Evolutionary conservation across 2,888 invertebrate species (phyloP).

Genomic region (Rambutsinella grinnellia): DNA sequence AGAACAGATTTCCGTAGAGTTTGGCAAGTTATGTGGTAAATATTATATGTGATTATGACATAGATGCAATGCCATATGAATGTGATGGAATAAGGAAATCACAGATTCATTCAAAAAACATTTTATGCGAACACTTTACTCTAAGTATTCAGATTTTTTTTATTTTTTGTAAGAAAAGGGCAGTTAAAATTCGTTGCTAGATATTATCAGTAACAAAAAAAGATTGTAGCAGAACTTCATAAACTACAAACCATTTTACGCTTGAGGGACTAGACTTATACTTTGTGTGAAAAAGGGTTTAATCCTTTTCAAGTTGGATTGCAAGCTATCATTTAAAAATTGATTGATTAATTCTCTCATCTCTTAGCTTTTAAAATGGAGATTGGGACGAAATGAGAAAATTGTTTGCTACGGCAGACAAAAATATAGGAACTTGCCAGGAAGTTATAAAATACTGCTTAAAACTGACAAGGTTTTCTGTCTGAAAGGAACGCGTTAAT

Average conservation of each 20-base stretch:
- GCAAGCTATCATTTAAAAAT: constrained; percentile 10
- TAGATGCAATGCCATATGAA: too few relatives aligned
- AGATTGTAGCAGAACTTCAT: constrained; percentile 37
- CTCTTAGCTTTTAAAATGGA: neutral
- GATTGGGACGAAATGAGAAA: constrained; percentile 4
- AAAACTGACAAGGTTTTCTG: too few relatives aligned
- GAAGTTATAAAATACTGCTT: too few relatives aligned
- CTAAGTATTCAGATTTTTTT: neutral
- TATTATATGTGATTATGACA: too few relatives aligned
- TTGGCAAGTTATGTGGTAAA: too few relatives aligned
- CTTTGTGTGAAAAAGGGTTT: constrained; percentile 35
- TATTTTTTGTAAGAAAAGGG: constrained; percentile 23
- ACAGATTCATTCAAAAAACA: too few relatives aligned
- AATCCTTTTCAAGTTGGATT: neutral
- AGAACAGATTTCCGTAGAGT: too few relatives aligned
- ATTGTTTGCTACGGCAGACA: neutral
- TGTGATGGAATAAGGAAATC: too few relatives aligned
- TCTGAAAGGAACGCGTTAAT: too few relatives aligned
- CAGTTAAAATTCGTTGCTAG: constrained; percentile 16
- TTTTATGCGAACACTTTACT: too few relatives aligned
- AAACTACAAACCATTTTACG: constrained; percentile 42
- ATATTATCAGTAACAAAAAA: constrained; percentile 30
- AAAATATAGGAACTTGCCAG: neutral
- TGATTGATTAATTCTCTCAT: neutral
- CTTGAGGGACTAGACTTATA: constrained; percentile 41